phyloP scores from a whole-genome alignment of 2,888 invertebrate genomes.

The Malachius bipustulatus region DNA sequence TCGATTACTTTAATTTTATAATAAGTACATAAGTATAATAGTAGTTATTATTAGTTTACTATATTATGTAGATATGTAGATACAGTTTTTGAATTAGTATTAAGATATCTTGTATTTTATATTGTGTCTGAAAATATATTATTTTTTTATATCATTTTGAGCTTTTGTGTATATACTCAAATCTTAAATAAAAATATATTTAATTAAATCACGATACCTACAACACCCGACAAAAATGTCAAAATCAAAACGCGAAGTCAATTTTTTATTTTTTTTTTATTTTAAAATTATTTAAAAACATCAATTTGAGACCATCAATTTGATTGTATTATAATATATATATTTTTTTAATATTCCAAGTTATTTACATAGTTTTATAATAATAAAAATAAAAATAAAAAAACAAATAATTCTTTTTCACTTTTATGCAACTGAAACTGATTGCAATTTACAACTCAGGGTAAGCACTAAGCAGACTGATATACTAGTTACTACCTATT shows the following conservation, averaged over 20 bases:
- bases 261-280: too few relatives aligned
- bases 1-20: not conserved
- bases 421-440: slow-evolving; percentile 1
- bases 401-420: not conserved
- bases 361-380: too few relatives aligned
- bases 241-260: too few relatives aligned
- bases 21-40: not conserved
- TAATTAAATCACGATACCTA: too few relatives aligned
- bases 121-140: not conserved
- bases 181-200: not conserved
- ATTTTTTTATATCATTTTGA: not conserved
- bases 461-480: not conserved
- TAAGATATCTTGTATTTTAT: not conserved
- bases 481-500: slow-evolving; percentile 1
- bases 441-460: too few relatives aligned
- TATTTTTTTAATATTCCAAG: too few relatives aligned
- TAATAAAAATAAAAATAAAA: too few relatives aligned
- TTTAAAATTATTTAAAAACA: too few relatives aligned
- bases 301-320: not conserved
- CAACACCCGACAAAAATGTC: too few relatives aligned
- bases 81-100: slow-evolving; percentile 1
- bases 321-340: not conserved
- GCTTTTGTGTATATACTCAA: not conserved
- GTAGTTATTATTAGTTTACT: not conserved
- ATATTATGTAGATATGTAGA: slow-evolving; percentile 1